phyloP scores from a whole-genome alignment of 1,140 invertebrate species.

The Manduca sexta region DNA sequence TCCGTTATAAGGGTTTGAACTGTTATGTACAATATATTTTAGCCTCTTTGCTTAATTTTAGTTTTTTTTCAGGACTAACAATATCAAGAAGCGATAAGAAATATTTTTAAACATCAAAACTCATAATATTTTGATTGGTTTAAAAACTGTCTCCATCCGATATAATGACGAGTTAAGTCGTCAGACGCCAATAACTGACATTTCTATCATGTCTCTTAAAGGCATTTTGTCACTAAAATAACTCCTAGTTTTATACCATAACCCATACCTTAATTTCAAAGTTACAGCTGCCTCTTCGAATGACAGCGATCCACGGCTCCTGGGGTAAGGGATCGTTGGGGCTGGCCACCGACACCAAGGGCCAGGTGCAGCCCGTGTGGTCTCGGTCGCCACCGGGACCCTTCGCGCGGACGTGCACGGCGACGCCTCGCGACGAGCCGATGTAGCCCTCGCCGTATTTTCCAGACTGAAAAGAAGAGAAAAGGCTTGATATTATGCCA shows the following conservation, averaged over 20 bases:
- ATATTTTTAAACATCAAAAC: too few species aligned
- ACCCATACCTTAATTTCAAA: constrained; percentile 80
- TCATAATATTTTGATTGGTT: too few species aligned
- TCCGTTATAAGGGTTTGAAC: too few species aligned
- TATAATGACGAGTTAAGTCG: too few species aligned
- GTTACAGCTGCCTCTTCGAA: constrained; percentile 81
- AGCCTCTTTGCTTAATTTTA: too few species aligned
- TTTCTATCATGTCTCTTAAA: too few species aligned
- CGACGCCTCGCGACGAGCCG: constrained; percentile 44
- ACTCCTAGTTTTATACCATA: background rate
- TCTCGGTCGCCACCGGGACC: constrained; percentile 70
- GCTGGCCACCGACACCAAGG: constrained; percentile 71
- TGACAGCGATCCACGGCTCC: constrained; percentile 83
- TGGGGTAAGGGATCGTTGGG: constrained; percentile 67
- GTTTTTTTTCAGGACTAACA: too few species aligned
- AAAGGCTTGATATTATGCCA: too few species aligned
- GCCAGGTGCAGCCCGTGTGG: constrained; percentile 78
- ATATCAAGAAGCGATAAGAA: too few species aligned
- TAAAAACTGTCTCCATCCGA: too few species aligned
- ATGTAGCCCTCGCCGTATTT: constrained; percentile 81
- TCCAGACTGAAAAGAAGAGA: constrained; percentile 71
- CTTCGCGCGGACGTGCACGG: constrained; percentile 75
- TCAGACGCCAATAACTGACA: too few species aligned
- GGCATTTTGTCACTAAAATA: constrained; percentile 1
- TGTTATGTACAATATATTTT: too few species aligned